Base-by-base conservation (phyloP, 2,888 invertebrate genomes). In the Callosobruchus maculatus region DNA sequence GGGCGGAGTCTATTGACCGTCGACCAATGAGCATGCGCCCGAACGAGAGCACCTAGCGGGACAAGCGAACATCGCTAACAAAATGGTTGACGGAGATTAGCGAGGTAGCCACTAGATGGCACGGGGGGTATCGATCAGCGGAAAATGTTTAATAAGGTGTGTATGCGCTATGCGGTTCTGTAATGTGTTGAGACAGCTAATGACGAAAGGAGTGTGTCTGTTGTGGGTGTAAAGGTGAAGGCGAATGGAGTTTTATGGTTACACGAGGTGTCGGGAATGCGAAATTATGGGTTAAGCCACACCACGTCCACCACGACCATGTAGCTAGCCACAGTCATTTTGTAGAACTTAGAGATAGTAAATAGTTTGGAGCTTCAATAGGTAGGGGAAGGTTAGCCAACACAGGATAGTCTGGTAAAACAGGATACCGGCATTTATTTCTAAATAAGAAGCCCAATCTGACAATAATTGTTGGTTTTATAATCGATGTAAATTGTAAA, bases 11-110 rank as follows among this genome's bases (percentile, higher is more conserved):
- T 80, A 78, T 78, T 78, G 77, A 78, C 83, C 81, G 82, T 85
- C 85, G 85, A 86, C 88, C 88, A 89, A 88, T 89, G 86, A 87
- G 85, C 89, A 88, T 88, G 89, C 88, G 89, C 88, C 78, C 79
- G 74, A 76, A 74, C 71, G 74, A 80, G 81, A 83, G 84, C 85
- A 84, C 83, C 85, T 85, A 85, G 85, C 86, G 86, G 85, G 82
- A 80, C 81, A 80, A 87, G 86, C 87, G 86, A 86, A 88, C 82
- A 85, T 86, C 86, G 86, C 86, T 88, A 89, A 90, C 90, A 90
- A 90, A 90, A 90, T 90, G 90, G 90, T 89, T 89, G 89, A 87
- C 87, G 73, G 79, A 70, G 66, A 72, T 74, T 73, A 3, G 76
- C 81, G 83, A 78, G 87, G 88, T 87, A 86, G 87, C 86, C 86